These are phyloP conservation scores for Apotomis capreana DNA, from an alignment of 2,888 invertebrate genomes.

Conservation along the genomic window DNA sequence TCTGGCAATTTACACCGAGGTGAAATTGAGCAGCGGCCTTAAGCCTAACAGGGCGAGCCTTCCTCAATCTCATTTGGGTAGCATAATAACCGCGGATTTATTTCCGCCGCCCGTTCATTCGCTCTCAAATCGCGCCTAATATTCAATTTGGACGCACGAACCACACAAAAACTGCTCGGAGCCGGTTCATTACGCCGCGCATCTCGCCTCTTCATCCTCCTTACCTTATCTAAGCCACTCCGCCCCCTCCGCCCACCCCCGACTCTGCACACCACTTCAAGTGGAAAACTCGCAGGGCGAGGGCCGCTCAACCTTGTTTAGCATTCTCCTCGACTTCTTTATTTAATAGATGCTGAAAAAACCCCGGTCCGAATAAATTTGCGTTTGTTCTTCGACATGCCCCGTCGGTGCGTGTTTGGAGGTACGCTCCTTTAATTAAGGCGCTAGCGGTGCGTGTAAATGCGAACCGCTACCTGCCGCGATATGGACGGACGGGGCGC, in stretches of 20 bases:
- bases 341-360: conserved; percentile 82
- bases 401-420: conserved; percentile 68
- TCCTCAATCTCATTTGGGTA: conserved; percentile 80
- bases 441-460: conserved; percentile 68
- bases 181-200: conserved; percentile 82
- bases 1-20: conserved; percentile 73
- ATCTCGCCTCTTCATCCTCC: conserved; percentile 82
- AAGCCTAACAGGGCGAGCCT: conserved; percentile 70
- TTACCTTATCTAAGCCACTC: conserved; percentile 83
- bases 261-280: conserved; percentile 75
- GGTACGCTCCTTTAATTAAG: conserved; percentile 76
- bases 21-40: conserved; percentile 75
- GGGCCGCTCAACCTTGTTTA: conserved; percentile 83
- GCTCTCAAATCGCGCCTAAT: conserved; percentile 82
- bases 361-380: conserved; percentile 80
- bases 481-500: conserved; percentile 61
- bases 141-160: conserved; percentile 81
- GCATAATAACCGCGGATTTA: conserved; percentile 82
- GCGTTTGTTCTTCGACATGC: conserved; percentile 77
- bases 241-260: conserved; percentile 56
- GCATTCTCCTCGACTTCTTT: conserved; percentile 82
- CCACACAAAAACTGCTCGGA: conserved; percentile 81
- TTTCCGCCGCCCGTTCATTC: conserved; percentile 79
- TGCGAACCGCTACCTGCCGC: conserved; percentile 65
- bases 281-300: conserved; percentile 82